Conservation (phyloP, 2,113 vertebrate genomes). For the Natator depressus region DNA sequence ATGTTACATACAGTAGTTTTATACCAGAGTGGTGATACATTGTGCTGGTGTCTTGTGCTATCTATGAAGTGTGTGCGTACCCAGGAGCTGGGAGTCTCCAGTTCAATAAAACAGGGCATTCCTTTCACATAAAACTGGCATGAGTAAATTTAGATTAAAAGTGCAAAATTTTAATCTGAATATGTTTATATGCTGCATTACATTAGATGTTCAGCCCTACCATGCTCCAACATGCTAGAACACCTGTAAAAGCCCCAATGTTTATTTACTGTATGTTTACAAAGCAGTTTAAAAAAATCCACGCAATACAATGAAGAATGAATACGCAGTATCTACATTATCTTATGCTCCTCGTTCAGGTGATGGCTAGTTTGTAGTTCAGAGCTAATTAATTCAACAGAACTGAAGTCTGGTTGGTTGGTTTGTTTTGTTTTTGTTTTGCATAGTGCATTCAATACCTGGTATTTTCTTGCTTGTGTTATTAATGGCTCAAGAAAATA, state of each 20-base stretch:
- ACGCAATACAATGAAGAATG: not conserved
- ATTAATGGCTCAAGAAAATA: slow-evolving; percentile 33
- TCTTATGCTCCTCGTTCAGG: slow-evolving; percentile 46
- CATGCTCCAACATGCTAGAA: not conserved
- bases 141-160: not conserved
- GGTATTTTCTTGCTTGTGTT: slow-evolving; percentile 6
- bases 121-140: not conserved
- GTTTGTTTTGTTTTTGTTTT: slow-evolving; percentile 16
- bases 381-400: slow-evolving; percentile 7
- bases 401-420: slow-evolving; percentile 9
- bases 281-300: slow-evolving; percentile 5
- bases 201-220: not conserved
- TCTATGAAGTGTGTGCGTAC: not conserved
- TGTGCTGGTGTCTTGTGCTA: slow-evolving; percentile 57
- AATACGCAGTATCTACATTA: slow-evolving; percentile 31
- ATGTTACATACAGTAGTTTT: not conserved
- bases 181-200: not conserved
- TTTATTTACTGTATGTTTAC: not conserved
- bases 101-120: rapidly evolving
- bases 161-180: not conserved
- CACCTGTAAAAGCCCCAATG: not conserved
- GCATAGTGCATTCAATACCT: slow-evolving; percentile 47
- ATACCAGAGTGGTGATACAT: not conserved
- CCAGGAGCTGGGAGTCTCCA: not conserved
- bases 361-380: slow-evolving; percentile 21